A percentile compares a stretch with the other conserved stretches of the same genome.
Evolutionary conservation across 92 coral and sea anemone species (phyloP).

Genomic region (Zoanthus sociatus): DNA sequence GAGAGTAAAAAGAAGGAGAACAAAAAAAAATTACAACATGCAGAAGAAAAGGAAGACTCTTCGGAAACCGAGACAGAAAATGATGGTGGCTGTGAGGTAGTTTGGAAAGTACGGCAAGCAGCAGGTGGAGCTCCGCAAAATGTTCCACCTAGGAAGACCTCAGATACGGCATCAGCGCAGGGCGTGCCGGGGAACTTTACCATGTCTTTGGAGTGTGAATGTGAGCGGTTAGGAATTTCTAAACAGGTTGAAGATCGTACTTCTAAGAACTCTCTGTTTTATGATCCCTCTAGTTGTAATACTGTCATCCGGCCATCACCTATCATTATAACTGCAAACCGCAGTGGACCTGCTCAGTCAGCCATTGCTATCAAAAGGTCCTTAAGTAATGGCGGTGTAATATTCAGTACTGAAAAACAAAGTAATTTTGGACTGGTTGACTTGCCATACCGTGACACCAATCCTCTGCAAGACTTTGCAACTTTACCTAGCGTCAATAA

Average conservation of each 20-base stretch:
- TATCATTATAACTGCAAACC: conserved; percentile 70
- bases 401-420: conserved; percentile 7
- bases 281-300: conserved; percentile 59
- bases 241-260: conserved; percentile 47
- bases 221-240: conserved; percentile 62
- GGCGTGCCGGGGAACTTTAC: conserved; percentile 41
- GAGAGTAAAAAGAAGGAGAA: conserved; percentile 53
- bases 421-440: conserved; percentile 22
- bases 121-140: background rate
- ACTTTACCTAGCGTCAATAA: conserved; percentile 29
- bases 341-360: conserved; percentile 76
- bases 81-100: conserved; percentile 42
- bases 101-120: conserved; percentile 26
- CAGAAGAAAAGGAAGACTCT: conserved; percentile 37
- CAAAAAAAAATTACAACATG: conserved; percentile 30
- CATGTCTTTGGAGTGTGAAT: conserved; percentile 74
- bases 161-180: conserved; percentile 39
- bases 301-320: conserved; percentile 80
- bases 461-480: conserved; percentile 41
- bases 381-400: conserved; percentile 35
- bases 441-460: conserved; percentile 38
- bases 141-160: conserved; percentile 38
- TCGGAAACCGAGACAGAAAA: conserved; percentile 25
- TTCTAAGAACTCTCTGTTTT: conserved; percentile 66
- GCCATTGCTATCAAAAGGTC: conserved; percentile 71